Evolutionary conservation across 2,888 invertebrate species (phyloP).

Genomic region (Diarsia dahlii): DNA sequence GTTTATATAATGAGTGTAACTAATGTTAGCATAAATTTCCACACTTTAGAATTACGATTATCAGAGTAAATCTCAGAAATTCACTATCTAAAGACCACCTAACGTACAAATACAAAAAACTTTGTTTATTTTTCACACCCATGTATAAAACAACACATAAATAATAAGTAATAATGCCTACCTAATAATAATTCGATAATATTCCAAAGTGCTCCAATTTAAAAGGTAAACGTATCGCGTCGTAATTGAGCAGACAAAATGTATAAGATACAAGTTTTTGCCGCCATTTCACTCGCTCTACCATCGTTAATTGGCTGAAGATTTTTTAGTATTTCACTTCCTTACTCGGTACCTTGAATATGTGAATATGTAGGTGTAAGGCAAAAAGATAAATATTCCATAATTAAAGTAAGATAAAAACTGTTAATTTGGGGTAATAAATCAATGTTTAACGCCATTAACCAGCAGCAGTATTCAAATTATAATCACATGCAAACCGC

Average conservation of each 20-base stretch:
- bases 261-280: conserved; percentile 58
- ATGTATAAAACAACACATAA: background rate
- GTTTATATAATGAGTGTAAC: background rate
- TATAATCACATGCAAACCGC: too few relatives aligned
- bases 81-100: background rate
- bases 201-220: conserved; percentile 51
- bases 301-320: conserved; percentile 55
- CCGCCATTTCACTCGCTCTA: conserved; percentile 43
- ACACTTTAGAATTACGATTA: background rate
- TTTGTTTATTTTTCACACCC: background rate
- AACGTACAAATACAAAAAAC: background rate
- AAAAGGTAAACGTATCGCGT: conserved; percentile 49
- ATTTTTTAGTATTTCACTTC: conserved; percentile 53
- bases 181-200: conserved; percentile 15
- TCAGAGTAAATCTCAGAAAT: conserved; percentile 4
- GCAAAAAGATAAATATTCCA: conserved; percentile 13
- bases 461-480: background rate
- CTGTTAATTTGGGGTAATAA: background rate
- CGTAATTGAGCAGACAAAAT: conserved; percentile 41
- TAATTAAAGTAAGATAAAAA: conserved; percentile 7
- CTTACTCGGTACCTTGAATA: conserved; percentile 21
- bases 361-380: conserved; percentile 9
- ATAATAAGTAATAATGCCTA: conserved; percentile 2
- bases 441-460: background rate
- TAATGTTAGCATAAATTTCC: background rate